Evolutionary conservation across 2,113 vertebrate species (phyloP).

Genomic region (Donacobius atricapilla): DNA sequence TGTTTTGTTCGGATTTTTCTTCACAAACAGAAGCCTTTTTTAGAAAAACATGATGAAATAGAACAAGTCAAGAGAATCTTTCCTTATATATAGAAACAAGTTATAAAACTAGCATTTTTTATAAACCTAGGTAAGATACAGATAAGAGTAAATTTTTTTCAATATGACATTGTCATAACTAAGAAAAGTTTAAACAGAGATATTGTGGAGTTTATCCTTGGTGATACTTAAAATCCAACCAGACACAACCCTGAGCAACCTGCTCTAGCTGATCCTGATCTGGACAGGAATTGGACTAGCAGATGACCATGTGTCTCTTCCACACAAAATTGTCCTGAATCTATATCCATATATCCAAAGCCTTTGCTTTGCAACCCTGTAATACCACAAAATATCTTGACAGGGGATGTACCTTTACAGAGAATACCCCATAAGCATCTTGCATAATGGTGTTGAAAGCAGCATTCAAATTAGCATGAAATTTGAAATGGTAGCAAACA

Average conservation of each 20-base stretch:
- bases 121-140: background rate
- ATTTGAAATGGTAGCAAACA: background rate
- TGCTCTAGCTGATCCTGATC: background rate
- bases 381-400: background rate
- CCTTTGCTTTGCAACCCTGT: background rate
- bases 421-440: background rate
- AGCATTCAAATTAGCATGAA: background rate
- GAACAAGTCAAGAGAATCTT: background rate
- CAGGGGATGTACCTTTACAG: fast-evolving
- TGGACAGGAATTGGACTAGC: background rate
- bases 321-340: background rate
- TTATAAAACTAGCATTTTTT: background rate
- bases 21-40: background rate
- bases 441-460: background rate
- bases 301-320: background rate
- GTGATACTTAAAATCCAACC: background rate
- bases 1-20: background rate
- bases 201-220: fast-evolving
- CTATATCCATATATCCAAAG: background rate
- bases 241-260: background rate
- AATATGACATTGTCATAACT: background rate
- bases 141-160: background rate
- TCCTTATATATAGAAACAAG: background rate
- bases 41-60: background rate
- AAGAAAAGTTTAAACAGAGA: background rate